phyloP scores from a whole-genome alignment of 2,888 invertebrate species.

The Sepioteuthis lessoniana region DNA sequence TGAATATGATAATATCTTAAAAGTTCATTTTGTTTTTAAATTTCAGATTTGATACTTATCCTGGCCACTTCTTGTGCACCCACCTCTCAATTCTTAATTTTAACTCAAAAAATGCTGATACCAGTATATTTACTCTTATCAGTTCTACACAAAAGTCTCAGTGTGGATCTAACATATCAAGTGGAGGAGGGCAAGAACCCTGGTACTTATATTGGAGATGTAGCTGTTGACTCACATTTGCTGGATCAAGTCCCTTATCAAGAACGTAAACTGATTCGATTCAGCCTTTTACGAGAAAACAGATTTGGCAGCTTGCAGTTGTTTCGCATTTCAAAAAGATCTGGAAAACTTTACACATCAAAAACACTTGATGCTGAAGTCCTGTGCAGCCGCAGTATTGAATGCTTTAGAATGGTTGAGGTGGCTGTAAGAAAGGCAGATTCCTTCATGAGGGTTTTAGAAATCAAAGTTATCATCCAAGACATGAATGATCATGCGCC shows the following conservation, averaged over 20 bases:
- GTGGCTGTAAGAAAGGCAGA: neutral
- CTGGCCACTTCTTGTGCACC: neutral
- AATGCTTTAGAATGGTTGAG: neutral
- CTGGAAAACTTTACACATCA: constrained; percentile 1
- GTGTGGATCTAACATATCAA: neutral
- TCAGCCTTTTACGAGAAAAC: neutral
- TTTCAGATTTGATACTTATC: neutral
- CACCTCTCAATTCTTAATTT: neutral
- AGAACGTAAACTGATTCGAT: neutral
- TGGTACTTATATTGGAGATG: neutral
- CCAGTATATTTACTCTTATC: neutral
- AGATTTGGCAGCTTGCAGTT: neutral
- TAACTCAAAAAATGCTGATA: neutral
- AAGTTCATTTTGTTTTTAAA: neutral
- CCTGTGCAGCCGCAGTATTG: neutral
- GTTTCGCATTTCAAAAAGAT: neutral
- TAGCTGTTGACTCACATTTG: neutral
- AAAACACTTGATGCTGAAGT: neutral
- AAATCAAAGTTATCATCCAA: neutral
- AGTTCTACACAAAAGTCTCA: neutral
- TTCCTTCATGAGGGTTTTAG: neutral
- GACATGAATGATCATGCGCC: neutral
- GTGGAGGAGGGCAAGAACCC: neutral
- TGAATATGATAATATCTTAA: neutral
- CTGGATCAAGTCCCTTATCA: neutral